These are phyloP conservation scores for Digitonthophagus gazella DNA, from an alignment of 2,888 invertebrate genomes.

Conservation along the genomic window DNA sequence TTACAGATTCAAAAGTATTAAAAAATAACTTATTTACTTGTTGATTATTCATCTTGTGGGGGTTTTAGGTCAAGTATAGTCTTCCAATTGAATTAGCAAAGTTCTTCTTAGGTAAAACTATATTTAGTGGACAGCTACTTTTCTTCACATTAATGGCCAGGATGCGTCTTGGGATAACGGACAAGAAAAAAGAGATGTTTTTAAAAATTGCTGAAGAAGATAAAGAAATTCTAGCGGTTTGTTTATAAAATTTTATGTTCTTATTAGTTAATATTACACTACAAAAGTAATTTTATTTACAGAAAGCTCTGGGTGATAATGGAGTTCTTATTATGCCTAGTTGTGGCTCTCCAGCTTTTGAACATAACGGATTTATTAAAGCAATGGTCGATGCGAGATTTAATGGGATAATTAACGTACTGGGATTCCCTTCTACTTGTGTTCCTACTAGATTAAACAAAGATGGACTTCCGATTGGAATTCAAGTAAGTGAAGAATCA, in stretches of 20 bases:
- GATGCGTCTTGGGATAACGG: neutral
- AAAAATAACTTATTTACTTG: neutral
- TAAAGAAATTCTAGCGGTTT: conserved; percentile 1
- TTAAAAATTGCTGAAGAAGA: conserved; percentile 4
- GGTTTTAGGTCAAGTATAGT: conserved; percentile 42
- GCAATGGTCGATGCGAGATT: conserved; percentile 62
- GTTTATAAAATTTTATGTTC: neutral
- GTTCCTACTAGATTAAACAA: conserved; percentile 66
- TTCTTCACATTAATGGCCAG: neutral
- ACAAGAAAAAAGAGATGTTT: neutral
- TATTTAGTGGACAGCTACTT: conserved; percentile 43
- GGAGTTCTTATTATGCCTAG: conserved; percentile 76
- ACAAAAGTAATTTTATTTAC: conserved; percentile 35
- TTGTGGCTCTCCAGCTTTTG: conserved; percentile 62
- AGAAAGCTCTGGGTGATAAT: conserved; percentile 64
- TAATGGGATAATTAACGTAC: conserved; percentile 66
- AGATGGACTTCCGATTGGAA: conserved; percentile 69
- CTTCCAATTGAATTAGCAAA: conserved; percentile 43
- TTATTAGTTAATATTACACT: too few species aligned
- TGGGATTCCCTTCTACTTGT: conserved; percentile 75
- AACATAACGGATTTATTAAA: conserved; percentile 62
- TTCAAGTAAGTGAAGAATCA: conserved; percentile 60
- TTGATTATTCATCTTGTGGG: neutral
- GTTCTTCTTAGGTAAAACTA: conserved; percentile 46
- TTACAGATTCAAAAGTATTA: conserved; percentile 23